A percentile compares a stretch with the other conserved stretches of the same genome.
Conservation (phyloP, 2,797 vertebrate genomes). For the Anomalospiza imberbis region DNA sequence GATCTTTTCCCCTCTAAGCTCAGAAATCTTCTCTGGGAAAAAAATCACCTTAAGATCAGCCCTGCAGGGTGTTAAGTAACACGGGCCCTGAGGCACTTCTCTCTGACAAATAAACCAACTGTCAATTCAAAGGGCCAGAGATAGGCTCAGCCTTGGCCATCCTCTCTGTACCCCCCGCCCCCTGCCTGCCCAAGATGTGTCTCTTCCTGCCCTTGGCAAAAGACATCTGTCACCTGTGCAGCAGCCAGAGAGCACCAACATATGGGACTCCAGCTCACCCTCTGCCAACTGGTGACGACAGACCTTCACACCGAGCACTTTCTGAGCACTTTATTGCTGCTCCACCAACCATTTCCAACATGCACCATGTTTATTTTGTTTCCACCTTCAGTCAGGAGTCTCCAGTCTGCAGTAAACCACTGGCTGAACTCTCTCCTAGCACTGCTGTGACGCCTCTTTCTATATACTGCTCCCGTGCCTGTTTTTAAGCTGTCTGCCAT, state of each 20-base stretch:
- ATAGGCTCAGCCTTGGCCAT: not conserved
- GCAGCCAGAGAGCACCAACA: constrained; percentile 31
- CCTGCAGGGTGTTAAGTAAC: not conserved
- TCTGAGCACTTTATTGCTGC: not conserved
- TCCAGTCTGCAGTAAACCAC: constrained; percentile 38
- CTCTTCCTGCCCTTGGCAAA: constrained; percentile 44
- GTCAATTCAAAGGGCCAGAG: not conserved
- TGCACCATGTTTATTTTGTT: not conserved
- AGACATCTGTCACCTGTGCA: constrained; percentile 44
- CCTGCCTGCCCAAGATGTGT: not conserved
- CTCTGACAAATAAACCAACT: not conserved
- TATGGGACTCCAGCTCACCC: not conserved
- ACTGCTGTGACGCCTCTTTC: not conserved
- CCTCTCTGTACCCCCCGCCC: not conserved
- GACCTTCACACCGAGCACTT: not conserved
- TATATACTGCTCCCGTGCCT: constrained; percentile 13
- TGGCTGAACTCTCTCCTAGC: constrained; percentile 39
- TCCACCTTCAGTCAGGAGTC: not conserved
- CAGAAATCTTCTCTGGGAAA: not conserved
- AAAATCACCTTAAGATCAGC: not conserved
- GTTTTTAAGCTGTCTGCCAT: constrained; percentile 59
- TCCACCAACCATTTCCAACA: not conserved
- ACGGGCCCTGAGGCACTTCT: not conserved
- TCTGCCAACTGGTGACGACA: not conserved
- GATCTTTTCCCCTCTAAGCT: not conserved